phyloP scores from a whole-genome alignment of 2,888 invertebrate species.

The Podabrus alpinus region DNA sequence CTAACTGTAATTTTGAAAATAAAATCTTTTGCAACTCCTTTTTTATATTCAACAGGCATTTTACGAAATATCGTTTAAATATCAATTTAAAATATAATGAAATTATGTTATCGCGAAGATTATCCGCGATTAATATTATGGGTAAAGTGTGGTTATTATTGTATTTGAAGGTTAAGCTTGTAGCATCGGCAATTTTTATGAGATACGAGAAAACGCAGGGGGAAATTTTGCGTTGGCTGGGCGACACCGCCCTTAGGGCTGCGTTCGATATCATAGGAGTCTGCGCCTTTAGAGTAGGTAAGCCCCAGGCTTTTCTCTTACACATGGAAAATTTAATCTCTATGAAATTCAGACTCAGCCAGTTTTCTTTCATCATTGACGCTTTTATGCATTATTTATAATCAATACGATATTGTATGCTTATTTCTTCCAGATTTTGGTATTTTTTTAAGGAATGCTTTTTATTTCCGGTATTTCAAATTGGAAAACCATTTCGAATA shows the following conservation, averaged over 20 bases:
- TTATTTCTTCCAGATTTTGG: not conserved
- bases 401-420: not conserved
- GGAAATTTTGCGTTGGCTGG: conserved; percentile 44
- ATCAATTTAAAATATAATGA: not conserved
- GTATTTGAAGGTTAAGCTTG: conserved; percentile 12
- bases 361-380: conserved; percentile 11
- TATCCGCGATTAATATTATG: not conserved
- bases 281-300: conserved; percentile 40
- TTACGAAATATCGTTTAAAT: not conserved
- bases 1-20: not conserved
- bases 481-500: not conserved
- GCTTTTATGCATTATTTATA: not conserved
- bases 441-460: not conserved
- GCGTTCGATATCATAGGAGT: conserved; percentile 48
- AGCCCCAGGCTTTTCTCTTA: conserved; percentile 33
- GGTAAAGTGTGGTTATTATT: conserved; percentile 9
- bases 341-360: conserved; percentile 12
- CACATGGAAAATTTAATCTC: conserved; percentile 25
- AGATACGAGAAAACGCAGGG: conserved; percentile 13
- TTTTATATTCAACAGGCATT: not conserved
- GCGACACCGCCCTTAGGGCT: conserved; percentile 48
- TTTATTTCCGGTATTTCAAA: not conserved
- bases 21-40: not conserved
- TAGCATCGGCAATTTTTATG: conserved; percentile 21
- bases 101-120: not conserved